Base-by-base conservation (phyloP, 2,888 invertebrate genomes). In the Mimachlamys varia region DNA sequence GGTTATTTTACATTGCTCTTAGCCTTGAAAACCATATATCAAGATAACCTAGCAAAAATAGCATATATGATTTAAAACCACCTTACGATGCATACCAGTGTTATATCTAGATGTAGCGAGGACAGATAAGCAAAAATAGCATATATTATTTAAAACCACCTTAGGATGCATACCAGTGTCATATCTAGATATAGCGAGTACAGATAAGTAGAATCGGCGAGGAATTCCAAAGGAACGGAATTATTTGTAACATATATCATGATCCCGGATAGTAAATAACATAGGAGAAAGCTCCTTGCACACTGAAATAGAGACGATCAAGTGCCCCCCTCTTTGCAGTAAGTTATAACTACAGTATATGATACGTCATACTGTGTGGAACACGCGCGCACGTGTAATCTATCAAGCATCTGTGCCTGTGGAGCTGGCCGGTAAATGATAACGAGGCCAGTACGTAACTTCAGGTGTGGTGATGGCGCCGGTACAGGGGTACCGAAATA, bases 361-460 rank as follows among this genome's bases (percentile, higher is more conserved):
- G 76, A 76, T 76, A 76, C 76, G 33, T 76, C 76, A 76, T 76
- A 76, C 76, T 15, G 33, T 44, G 44, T 44, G 33, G 33, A 27
- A 12, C 76, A 76, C 76, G 76, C 76, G 76, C 76, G 76, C 76
- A 76, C 76, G 76, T 76, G 76, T 76, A 76, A 76, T 22, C 76
- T 76, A 76, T 76, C 76, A 76, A 33, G 27, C 76, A 76, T 76
- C 76, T 76, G 33, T 22, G 22, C 22, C 58, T 58, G 19, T 58
- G n/a, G 58, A 10, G 33, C 76, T 27, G 15, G 76, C 76, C 27
- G 33, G 33, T 33, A 27, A 27, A 76, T 76, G 33, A 76, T 76
- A 33, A 13, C 7, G 1, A 27, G 76, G 19, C 17, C 27, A 3
- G 15, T 33, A 33, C 2, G 76, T 76, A 76, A 76, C 33, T 33